Base-by-base conservation (phyloP, 2,113 vertebrate species). In the Saccopteryx leptura region DNA sequence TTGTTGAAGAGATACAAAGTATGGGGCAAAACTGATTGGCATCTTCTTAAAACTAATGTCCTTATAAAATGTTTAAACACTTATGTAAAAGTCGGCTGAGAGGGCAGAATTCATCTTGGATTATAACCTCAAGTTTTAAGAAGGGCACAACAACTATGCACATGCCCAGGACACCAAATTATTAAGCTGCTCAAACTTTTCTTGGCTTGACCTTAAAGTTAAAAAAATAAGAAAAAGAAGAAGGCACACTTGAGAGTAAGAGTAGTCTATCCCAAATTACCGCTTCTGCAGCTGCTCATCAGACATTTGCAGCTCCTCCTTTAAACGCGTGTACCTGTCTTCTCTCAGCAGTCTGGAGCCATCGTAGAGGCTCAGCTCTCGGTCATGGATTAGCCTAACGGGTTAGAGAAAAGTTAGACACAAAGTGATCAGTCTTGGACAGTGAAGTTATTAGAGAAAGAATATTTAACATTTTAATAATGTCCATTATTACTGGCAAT, bases 321-420 rank as follows among this genome's bases (percentile, higher is more conserved):
- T 99, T 28, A 99, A 95, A 7, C 97, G 97, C 96, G 98, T 98
- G 80, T 99, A 99, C 92, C 99, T 98, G 97, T 99, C 99, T 98
- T 99, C 98, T 96, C 99, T 98, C 93, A 99, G 98, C 87, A 99
- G 98, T 85, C 99, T 98, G 71, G 99, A 99, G 33, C 99, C 99
- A 0, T 99, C 99, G 31, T 99, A 99, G 31, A 99, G 99, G 91
- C 99, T 99, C 92, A 99, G 93, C 96, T 99, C 99, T 90, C 99
- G 98, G 97, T 99, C 99, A 60, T 99, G 99, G 80, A 99, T 99
- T 88, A 99, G 95, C 96, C 99, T 99, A 97, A 56, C 54, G 52
- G 71, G 33, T 54, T 1, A 58, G 39, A 2, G 4, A 1, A 87
- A 72, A 66, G n/a, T 61, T n/a, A 87, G n/a, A 48, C 80, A 75